Percentiles rank a stretch among this genome's conserved stretches.
These are phyloP conservation scores for Chrysolina oricalcia DNA, from an alignment of 2,888 invertebrate genomes.

Conservation along the genomic window DNA sequence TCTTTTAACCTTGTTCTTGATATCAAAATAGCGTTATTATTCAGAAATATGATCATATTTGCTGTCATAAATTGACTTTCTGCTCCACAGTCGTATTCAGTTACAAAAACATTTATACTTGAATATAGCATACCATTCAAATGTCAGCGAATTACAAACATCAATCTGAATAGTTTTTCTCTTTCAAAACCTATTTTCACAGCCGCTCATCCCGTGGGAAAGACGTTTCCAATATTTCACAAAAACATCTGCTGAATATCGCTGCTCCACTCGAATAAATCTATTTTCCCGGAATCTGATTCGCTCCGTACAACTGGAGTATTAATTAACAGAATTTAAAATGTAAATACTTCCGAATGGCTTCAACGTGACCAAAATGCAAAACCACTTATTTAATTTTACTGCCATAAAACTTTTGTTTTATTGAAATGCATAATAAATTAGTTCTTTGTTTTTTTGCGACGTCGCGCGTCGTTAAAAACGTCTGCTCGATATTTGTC, in stretches of 20 bases:
- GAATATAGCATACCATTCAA: not conserved
- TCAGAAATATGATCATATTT: too few species aligned
- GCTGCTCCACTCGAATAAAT: slow-evolving; percentile 33
- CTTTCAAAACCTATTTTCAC: not conserved
- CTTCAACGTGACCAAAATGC: slow-evolving; percentile 65
- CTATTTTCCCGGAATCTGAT: slow-evolving; percentile 36
- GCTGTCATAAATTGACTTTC: too few species aligned
- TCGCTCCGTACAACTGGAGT: slow-evolving; percentile 39
- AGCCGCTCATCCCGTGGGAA: not conserved
- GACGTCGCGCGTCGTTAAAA: not conserved
- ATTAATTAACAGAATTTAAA: slow-evolving; percentile 66
- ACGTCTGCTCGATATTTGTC: slow-evolving; percentile 10
- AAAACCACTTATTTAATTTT: slow-evolving; percentile 62
- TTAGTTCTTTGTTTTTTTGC: slow-evolving; percentile 27
- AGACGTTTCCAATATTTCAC: not conserved
- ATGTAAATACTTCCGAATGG: slow-evolving; percentile 66
- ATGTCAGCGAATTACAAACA: not conserved
- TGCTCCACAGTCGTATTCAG: too few species aligned
- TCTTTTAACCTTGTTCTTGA: too few species aligned
- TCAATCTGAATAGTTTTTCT: not conserved
- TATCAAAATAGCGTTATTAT: too few species aligned
- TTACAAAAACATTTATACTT: too few species aligned
- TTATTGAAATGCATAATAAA: slow-evolving; percentile 31
- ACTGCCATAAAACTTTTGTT: slow-evolving; percentile 38
- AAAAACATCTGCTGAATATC: slow-evolving; percentile 39